Evolutionary conservation across 2,888 invertebrate genomes (phyloP).

Genomic region (Argyresthia goedartella): DNA sequence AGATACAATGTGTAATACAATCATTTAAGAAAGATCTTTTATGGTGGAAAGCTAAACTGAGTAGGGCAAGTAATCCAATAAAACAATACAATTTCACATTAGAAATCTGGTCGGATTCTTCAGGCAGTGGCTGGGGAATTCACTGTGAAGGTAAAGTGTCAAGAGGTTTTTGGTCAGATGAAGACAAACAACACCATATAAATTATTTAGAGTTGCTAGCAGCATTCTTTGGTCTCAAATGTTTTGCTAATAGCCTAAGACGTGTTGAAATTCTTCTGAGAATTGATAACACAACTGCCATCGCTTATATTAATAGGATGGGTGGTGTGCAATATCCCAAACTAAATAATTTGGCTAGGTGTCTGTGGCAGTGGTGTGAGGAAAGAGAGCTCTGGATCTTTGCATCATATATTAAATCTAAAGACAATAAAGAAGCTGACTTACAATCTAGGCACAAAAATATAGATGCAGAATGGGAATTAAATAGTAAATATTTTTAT

Average conservation of each 20-base stretch:
- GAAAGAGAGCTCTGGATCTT: neutral
- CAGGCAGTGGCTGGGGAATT: neutral
- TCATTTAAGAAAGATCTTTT: neutral
- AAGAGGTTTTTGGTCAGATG: constrained; percentile 1
- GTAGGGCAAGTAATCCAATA: neutral
- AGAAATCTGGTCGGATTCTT: constrained; percentile 4
- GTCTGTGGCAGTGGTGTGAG: constrained; percentile 7
- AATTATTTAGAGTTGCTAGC: constrained; percentile 4
- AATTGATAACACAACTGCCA: constrained; percentile 5
- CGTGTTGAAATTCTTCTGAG: neutral
- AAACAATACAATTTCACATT: neutral
- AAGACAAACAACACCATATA: constrained; percentile 1
- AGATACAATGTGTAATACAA: no score
- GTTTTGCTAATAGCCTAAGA: neutral
- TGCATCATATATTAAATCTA: constrained; percentile 4
- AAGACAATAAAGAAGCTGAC: constrained; percentile 3
- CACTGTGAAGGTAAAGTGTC: neutral
- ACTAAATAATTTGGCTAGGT: neutral
- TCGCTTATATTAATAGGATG: constrained; percentile 2
- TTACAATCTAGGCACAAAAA: neutral
- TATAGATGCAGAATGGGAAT: constrained; percentile 2
- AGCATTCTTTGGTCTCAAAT: constrained; percentile 4
- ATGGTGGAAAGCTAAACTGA: neutral
- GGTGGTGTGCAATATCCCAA: constrained; percentile 4
- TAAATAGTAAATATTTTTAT: neutral